phyloP scores from a whole-genome alignment of 2,797 vertebrate species.

The Thamnophis elegans region DNA sequence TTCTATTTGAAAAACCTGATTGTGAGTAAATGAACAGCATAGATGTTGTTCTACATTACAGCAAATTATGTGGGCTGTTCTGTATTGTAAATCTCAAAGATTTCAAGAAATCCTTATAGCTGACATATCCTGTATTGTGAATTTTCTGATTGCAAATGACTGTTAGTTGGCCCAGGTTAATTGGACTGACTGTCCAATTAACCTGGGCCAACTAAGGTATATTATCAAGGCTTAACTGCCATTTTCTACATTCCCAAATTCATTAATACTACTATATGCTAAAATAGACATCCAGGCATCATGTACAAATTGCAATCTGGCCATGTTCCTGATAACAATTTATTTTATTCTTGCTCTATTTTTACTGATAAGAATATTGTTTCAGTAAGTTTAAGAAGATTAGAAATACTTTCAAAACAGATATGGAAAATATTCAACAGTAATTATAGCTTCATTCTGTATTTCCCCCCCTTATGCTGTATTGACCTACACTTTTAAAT shows the following conservation, averaged over 20 bases:
- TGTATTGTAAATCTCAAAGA: background rate
- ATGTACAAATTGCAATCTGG: background rate
- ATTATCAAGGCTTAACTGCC: background rate
- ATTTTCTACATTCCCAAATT: background rate
- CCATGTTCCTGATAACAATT: background rate
- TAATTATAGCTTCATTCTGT: background rate
- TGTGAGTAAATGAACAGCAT: background rate
- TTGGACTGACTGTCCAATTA: background rate
- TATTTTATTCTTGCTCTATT: conserved; percentile 22
- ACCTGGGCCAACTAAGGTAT: background rate
- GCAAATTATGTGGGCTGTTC: background rate
- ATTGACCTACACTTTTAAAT: background rate
- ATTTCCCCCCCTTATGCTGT: too few species aligned
- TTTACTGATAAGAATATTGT: conserved; percentile 15
- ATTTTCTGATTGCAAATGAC: background rate
- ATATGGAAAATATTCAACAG: background rate
- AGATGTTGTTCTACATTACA: too few species aligned
- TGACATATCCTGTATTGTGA: background rate
- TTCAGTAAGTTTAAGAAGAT: conserved; percentile 15
- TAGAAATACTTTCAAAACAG: conserved; percentile 8
- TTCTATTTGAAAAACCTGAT: background rate
- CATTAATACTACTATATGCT: background rate
- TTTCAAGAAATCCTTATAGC: background rate
- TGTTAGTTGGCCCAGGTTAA: too few species aligned
- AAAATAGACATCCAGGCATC: background rate